A percentile compares a stretch with the other conserved stretches of the same genome.
These are phyloP conservation scores for Pagrus major DNA, from an alignment of 2,113 vertebrate genomes.

Conservation along the genomic window DNA sequence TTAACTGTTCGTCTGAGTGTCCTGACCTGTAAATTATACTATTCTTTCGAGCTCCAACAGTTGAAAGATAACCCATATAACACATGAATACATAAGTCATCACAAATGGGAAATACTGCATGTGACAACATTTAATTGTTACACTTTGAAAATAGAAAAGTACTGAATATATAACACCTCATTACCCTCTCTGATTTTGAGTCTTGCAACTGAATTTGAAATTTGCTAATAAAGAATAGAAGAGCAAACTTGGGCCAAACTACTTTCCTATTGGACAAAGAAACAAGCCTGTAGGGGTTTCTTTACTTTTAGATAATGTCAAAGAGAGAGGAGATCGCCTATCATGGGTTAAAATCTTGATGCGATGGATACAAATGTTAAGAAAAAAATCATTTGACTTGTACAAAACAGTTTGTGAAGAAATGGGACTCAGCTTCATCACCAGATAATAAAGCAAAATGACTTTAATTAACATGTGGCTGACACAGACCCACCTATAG, in stretches of 20 bases:
- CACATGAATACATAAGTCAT: too few relatives aligned
- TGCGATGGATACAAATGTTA: neutral
- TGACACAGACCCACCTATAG: neutral
- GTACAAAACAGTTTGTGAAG: neutral
- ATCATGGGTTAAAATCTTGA: neutral
- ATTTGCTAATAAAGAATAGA: neutral
- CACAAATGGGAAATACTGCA: neutral
- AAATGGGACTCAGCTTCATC: slow-evolving; percentile 1
- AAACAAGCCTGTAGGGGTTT: neutral
- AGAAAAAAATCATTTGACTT: neutral
- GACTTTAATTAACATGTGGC: neutral
- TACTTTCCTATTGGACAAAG: neutral
- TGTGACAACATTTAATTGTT: neutral
- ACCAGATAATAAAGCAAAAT: neutral
- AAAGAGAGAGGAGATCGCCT: neutral
- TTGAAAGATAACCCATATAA: too few relatives aligned
- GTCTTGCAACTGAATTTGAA: neutral
- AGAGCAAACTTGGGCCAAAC: neutral
- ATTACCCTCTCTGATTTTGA: neutral
- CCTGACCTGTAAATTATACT: too few relatives aligned
- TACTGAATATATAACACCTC: neutral
- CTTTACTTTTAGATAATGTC: neutral
- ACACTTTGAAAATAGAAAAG: neutral
- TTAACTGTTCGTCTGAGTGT: too few relatives aligned
- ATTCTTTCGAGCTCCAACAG: too few relatives aligned